Evolutionary conservation across 2,888 invertebrate genomes (phyloP), one percentile per base, ranked within the genome.

Genomic region (Argyresthia albistria): DNA sequence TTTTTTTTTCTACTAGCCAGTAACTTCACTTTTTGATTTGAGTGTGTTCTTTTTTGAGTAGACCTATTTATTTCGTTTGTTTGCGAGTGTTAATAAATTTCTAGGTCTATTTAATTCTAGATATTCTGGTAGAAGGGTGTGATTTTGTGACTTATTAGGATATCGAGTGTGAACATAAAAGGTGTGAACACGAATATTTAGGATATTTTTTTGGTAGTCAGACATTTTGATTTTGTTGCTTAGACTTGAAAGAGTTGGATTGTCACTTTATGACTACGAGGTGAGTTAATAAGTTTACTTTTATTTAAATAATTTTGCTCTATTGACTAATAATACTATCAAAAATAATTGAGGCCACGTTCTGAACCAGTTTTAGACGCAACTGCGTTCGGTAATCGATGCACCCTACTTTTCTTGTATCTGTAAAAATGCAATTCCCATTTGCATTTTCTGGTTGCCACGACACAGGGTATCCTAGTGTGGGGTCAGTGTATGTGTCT

Each of bases 71-170:
- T 25, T 25, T 25, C 25, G 25, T 25, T 25, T 25, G n/a, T n/a
- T n/a, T 2, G 16, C 6, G 6, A 70, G 83, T 84, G 86, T 77
- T 84, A 83, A 83, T 70, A 67, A 69, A 63, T 77, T 61, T 70
- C 71, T 78, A 80, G 82, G 80, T 76, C 73, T 73, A 58, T 59
- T 64, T 75, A 69, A 73, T 79, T 76, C 73, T 66, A 66, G 75
- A 76, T 69, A 73, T 80, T 80, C 6, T 76, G 69, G 69, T 72
- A 71, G 80, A 81, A 83, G 80, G 81, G 79, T 78, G 74, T 75
- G 70, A 70, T 75, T 75, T 72, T 80, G 25, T 76, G 77, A 80
- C 80, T 80, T 59, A 69, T 71, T 66, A 62, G 52, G 14, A 11
- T 14, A 11, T 9, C 15, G 69, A 68, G 80, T 81, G 83, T 77